phyloP scores from a whole-genome alignment of 2,113 vertebrate species.

The Gallinago jamesoni region DNA sequence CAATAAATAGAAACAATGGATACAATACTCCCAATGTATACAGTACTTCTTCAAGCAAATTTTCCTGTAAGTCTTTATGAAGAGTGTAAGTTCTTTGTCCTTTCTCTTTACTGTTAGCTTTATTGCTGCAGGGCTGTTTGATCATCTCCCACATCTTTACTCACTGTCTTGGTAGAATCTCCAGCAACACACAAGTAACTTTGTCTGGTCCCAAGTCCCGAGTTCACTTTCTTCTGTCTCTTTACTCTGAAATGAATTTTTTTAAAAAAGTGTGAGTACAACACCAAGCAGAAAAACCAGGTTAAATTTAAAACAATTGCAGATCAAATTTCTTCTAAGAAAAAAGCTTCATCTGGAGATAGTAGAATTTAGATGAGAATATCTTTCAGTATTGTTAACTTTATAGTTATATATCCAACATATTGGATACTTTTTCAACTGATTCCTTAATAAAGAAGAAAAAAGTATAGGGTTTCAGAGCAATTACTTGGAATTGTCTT shows the following conservation, averaged over 20 bases:
- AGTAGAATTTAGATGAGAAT: not conserved
- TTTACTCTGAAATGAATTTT: not conserved
- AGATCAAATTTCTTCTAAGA: not conserved
- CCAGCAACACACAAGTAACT: slow-evolving; percentile 1
- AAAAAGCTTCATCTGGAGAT: not conserved
- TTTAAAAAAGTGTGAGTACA: not conserved
- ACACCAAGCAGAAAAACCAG: not conserved
- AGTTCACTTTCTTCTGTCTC: not conserved
- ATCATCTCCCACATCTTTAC: not conserved
- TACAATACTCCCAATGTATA: not conserved
- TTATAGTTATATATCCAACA: not conserved
- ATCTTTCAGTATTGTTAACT: not conserved
- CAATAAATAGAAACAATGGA: not conserved
- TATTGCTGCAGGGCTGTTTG: not conserved
- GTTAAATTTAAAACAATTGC: not conserved
- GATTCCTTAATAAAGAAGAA: not conserved
- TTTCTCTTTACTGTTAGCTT: not conserved
- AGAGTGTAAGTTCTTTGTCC: not conserved
- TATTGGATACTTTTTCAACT: not conserved
- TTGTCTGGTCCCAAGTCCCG: slow-evolving; percentile 16
- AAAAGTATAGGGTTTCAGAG: not conserved
- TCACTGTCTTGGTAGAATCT: not conserved
- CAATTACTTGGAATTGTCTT: not conserved
- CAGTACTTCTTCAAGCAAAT: not conserved
- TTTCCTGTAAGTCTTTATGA: not conserved